A percentile compares a stretch with the other conserved stretches of the same genome.
Evolutionary conservation across 23 tunicate species (phyloP).

Genomic region (Aplidium turbinatum): DNA sequence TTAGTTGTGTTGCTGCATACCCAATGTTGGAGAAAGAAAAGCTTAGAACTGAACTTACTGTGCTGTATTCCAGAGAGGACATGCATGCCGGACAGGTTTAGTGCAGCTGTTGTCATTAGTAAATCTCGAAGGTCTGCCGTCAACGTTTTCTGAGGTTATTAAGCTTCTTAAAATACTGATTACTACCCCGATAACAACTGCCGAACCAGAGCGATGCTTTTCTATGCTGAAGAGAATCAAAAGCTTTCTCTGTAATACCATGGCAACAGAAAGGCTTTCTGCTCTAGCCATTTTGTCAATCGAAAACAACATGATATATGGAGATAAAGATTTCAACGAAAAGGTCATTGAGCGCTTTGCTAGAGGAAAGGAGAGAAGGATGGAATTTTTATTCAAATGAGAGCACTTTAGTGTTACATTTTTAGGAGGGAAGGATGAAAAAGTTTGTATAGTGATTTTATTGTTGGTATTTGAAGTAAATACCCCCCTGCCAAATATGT

Average conservation of each 20-base stretch:
- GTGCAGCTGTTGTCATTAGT: neutral
- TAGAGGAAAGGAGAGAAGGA: neutral
- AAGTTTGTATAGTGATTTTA: no score
- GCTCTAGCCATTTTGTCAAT: slow-evolving; percentile 9
- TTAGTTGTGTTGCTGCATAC: neutral
- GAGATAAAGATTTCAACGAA: slow-evolving; percentile 12
- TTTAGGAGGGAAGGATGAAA: no score
- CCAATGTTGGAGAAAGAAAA: slow-evolving; percentile 17
- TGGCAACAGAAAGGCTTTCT: neutral
- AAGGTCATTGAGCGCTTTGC: slow-evolving; percentile 10
- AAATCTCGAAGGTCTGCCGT: neutral
- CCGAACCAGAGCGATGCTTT: slow-evolving; percentile 16
- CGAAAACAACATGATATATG: neutral
- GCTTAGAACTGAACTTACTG: slow-evolving; percentile 10
- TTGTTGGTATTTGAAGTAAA: no score
- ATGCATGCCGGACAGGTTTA: neutral
- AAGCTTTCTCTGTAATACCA: slow-evolving; percentile 4
- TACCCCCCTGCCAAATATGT: no score
- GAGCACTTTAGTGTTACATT: no score
- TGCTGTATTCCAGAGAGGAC: slow-evolving; percentile 3
- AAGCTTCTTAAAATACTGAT: slow-evolving; percentile 12
- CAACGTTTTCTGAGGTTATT: neutral
- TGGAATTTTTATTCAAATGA: slow-evolving; percentile 1
- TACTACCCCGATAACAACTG: slow-evolving; percentile 22
- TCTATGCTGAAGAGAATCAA: slow-evolving; percentile 14